phyloP scores from a whole-genome alignment of 2,888 invertebrate species.

The Zaprionus lineosus region DNA sequence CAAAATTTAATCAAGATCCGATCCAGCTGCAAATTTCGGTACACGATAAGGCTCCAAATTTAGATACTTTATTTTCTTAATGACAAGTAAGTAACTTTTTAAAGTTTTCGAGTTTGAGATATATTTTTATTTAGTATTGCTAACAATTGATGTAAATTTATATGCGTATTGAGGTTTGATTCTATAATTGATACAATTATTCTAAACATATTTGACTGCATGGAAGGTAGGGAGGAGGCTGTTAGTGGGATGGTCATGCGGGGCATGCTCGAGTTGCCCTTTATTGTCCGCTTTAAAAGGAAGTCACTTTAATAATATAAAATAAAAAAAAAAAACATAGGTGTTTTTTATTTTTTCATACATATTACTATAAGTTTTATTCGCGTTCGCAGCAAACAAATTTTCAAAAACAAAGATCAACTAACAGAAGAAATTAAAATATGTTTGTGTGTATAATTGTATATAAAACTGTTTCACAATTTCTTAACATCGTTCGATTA shows the following conservation, averaged over 20 bases:
- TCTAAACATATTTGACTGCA: slow-evolving; percentile 26
- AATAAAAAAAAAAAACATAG: slow-evolving; percentile 24
- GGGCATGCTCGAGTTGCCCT: slow-evolving; percentile 5
- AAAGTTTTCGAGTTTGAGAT: slow-evolving; percentile 10
- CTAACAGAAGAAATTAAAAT: slow-evolving; percentile 37
- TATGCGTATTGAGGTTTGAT: too few species aligned
- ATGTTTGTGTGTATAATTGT: slow-evolving; percentile 39
- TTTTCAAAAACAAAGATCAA: slow-evolving; percentile 47
- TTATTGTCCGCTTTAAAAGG: slow-evolving; percentile 63
- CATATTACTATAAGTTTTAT: slow-evolving; percentile 62
- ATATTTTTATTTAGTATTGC: slow-evolving; percentile 26
- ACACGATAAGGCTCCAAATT: too few species aligned
- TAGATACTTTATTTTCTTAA: too few species aligned
- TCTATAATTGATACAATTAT: slow-evolving; percentile 66
- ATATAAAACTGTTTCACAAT: slow-evolving; percentile 60
- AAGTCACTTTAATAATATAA: slow-evolving; percentile 16
- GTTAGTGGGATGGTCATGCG: slow-evolving; percentile 4
- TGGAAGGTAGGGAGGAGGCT: neutral
- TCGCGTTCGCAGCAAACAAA: slow-evolving; percentile 61
- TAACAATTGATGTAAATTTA: slow-evolving; percentile 34
- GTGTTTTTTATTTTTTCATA: slow-evolving; percentile 31
- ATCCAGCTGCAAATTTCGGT: too few species aligned
- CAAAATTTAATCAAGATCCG: too few species aligned
- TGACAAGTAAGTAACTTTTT: too few species aligned
- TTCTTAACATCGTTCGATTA: slow-evolving; percentile 43